A percentile compares a stretch with the other conserved stretches of the same genome.
These are phyloP conservation scores for Watsonalla cultraria DNA, from an alignment of 2,888 invertebrate species.

Conservation along the genomic window DNA sequence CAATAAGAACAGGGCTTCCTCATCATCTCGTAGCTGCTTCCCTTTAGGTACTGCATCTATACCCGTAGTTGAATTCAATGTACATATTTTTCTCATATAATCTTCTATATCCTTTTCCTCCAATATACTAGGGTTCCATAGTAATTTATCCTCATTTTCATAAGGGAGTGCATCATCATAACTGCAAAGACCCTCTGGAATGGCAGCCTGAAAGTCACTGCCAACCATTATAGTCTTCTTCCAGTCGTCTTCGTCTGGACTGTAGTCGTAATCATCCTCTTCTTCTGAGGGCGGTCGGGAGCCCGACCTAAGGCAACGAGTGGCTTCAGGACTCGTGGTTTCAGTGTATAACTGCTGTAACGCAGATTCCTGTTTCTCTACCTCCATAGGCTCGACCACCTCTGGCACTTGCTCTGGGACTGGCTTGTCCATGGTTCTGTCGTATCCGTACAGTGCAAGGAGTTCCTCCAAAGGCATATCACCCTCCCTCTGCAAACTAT, in stretches of 20 bases:
- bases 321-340: conserved; percentile 61
- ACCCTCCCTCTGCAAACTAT: conserved; percentile 93
- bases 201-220: conserved; percentile 93
- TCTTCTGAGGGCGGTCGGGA: conserved; percentile 89
- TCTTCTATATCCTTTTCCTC: conserved; percentile 86
- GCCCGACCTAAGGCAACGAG: conserved; percentile 76
- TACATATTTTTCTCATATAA: conserved; percentile 83
- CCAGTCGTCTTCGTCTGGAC: conserved; percentile 92
- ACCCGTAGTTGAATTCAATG: conserved; percentile 63
- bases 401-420: conserved; percentile 50
- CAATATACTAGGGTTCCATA: conserved; percentile 93
- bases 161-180: conserved; percentile 97
- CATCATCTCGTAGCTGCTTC: conserved; percentile 89
- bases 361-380: conserved; percentile 64
- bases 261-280: conserved; percentile 90
- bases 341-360: conserved; percentile 66
- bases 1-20: conserved; percentile 92
- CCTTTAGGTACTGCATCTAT: conserved; percentile 82
- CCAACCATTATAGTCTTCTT: conserved; percentile 98
- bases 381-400: conserved; percentile 51
- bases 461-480: conserved; percentile 98
- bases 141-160: conserved; percentile 95
- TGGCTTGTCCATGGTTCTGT: conserved; percentile 68
- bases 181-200: conserved; percentile 93
- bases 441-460: conserved; percentile 92